Evolutionary conservation across 2,888 invertebrate species (phyloP).

Genomic region (Cotesia congregata): DNA sequence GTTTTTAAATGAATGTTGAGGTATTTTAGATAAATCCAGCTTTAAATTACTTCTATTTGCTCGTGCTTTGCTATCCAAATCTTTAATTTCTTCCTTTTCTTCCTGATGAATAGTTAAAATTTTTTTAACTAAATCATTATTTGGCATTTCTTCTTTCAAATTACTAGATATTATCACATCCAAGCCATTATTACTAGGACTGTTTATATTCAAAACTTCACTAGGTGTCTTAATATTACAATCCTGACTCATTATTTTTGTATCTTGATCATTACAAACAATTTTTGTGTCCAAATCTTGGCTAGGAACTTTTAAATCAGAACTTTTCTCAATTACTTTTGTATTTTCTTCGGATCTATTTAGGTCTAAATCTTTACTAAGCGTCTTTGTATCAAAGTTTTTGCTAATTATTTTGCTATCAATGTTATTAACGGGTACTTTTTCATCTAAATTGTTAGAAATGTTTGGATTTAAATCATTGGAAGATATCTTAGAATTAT

Average conservation of each 20-base stretch:
- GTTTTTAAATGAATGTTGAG: conserved; percentile 62
- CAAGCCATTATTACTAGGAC: too few species aligned
- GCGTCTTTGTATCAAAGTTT: neutral
- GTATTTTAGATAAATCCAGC: conserved; percentile 65
- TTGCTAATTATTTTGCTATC: neutral
- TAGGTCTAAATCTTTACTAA: neutral
- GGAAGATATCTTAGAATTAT: neutral
- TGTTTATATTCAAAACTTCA: too few species aligned
- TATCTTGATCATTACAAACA: neutral
- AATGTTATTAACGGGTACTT: too few species aligned
- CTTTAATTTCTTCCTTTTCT: conserved; percentile 23
- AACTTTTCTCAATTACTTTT: neutral
- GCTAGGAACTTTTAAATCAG: neutral
- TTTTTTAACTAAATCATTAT: neutral
- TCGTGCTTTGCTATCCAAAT: conserved; percentile 24
- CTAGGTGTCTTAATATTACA: too few species aligned
- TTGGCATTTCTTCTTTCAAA: neutral
- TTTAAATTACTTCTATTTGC: conserved; percentile 58
- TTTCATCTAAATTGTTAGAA: too few species aligned
- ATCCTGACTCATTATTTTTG: neutral
- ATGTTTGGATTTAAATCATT: too few species aligned
- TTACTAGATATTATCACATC: too few species aligned
- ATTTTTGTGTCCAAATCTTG: neutral
- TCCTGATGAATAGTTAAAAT: neutral
- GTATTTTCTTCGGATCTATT: neutral